Percentiles rank a stretch among this genome's conserved stretches.
Evolutionary conservation across 2,797 vertebrate species (phyloP).

Genomic region (Moxostoma hubbsi): DNA sequence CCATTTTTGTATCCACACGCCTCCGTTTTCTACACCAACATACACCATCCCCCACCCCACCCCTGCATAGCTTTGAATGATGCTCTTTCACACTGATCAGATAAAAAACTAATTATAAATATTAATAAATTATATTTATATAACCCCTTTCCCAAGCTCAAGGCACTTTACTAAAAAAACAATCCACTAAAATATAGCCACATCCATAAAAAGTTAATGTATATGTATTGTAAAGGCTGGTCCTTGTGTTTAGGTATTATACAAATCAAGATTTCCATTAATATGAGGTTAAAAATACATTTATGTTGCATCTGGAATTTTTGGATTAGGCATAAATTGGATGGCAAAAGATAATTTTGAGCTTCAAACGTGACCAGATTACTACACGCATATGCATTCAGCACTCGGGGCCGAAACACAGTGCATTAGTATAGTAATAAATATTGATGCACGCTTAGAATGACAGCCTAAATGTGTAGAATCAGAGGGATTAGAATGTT

Average conservation of each 20-base stretch:
- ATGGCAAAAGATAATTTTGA: neutral
- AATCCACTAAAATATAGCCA: no score
- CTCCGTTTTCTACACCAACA: no score
- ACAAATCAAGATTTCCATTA: no score
- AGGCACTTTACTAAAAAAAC: neutral
- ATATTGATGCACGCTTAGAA: slow-evolving; percentile 59
- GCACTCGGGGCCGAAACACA: slow-evolving; percentile 31
- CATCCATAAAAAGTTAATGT: neutral
- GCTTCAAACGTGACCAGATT: slow-evolving; percentile 2
- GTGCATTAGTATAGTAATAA: slow-evolving; percentile 57
- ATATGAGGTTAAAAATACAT: no score
- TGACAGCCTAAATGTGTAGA: slow-evolving; percentile 57
- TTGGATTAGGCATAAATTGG: slow-evolving; percentile 2
- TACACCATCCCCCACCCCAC: no score
- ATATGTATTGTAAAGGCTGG: no score
- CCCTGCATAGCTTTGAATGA: neutral
- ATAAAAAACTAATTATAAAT: no score
- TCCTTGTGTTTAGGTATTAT: no score
- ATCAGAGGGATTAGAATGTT: slow-evolving; percentile 63
- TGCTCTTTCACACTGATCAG: no score
- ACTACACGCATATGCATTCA: slow-evolving; percentile 31
- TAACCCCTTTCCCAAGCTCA: no score
- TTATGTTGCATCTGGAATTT: neutral
- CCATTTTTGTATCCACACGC: no score
- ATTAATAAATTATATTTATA: no score